A percentile compares a stretch with the other conserved stretches of the same genome.
phyloP scores from a whole-genome alignment of 2,888 invertebrate species.

The Chrysodeixis includens region DNA sequence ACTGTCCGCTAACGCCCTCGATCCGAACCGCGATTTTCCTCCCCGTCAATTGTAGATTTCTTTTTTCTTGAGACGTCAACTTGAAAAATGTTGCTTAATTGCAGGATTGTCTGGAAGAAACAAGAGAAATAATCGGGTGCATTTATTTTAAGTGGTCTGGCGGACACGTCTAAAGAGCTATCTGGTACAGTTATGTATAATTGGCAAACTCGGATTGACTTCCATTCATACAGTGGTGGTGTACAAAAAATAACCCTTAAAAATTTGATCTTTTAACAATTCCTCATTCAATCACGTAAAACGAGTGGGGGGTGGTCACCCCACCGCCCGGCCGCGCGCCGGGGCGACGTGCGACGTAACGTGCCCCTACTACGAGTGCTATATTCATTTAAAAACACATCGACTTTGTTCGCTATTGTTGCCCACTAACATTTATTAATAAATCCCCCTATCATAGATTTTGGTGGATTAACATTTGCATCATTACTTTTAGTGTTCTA shows the following conservation, averaged over 20 bases:
- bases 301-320: constrained; percentile 71
- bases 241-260: constrained; percentile 64
- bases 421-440: constrained; percentile 31
- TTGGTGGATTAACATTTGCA: neutral
- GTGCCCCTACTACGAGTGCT: constrained; percentile 69
- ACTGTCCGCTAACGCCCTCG: constrained; percentile 74
- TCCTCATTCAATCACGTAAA: constrained; percentile 85
- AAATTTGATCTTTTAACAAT: constrained; percentile 80
- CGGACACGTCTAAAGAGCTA: constrained; percentile 12
- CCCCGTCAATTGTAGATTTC: constrained; percentile 60
- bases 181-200: neutral
- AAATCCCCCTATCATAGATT: neutral
- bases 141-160: constrained; percentile 47
- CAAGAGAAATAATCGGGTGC: constrained; percentile 47
- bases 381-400: constrained; percentile 58
- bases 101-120: constrained; percentile 56
- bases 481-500: neutral
- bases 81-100: constrained; percentile 57
- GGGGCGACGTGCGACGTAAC: constrained; percentile 69
- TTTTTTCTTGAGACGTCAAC: constrained; percentile 56
- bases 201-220: constrained; percentile 1
- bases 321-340: constrained; percentile 71
- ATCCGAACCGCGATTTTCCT: constrained; percentile 72
- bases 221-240: constrained; percentile 35
- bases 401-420: constrained; percentile 42